Evolutionary conservation across 2,113 vertebrate species (phyloP), one percentile per base, ranked within the genome.

Genomic region (Hydrochoerus hydrochaeris): DNA sequence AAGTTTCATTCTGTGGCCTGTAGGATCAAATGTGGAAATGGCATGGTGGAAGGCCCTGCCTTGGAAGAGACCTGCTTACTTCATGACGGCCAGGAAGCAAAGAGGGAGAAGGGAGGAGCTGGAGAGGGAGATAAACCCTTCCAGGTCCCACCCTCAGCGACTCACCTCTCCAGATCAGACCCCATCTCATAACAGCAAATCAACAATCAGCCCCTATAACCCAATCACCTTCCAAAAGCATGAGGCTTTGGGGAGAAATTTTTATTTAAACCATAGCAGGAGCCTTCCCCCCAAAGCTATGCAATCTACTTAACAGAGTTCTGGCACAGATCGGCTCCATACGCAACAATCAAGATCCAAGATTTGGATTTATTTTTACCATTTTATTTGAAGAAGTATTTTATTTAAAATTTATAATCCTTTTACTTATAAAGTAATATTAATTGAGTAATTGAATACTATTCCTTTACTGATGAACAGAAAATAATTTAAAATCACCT

Each of bases 331-430:
- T 58, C 49, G 7, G 2, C 49, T 92, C 44, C 49, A 16, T 38
- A 57, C 38, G 6, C 2, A 88, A 35, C 4, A 63, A 26, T 41
- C 24, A 73, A 65, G 30, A 62, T 13, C 28, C 6, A 38, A 85
- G 2, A 38, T 75, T 80, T 84, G 28, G 13, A 20, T 46, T 46
- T 44, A 81, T 35, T 38, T 30, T 16, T 3, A 2, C 0, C 14
- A 17, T 87, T 87, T 81, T 82, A 90, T 85, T 96, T 95, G n/a
- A 52, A 69, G 83, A 94, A 85, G 8, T 19, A 38, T 32, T 93
- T 96, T 63, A 60, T 92, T 75, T 58, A 8, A n/a, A 88, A 54
- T 30, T 5, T 52, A 24, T 69, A 54, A 46, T 3, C 32, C 85
- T 96, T 80, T 44, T 85, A 32, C 78, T 30, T 71, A 73, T 38